A percentile compares a stretch with the other conserved stretches of the same genome.
phyloP scores from a whole-genome alignment of 2,888 invertebrate genomes.

The Scaptomyza reducta region DNA sequence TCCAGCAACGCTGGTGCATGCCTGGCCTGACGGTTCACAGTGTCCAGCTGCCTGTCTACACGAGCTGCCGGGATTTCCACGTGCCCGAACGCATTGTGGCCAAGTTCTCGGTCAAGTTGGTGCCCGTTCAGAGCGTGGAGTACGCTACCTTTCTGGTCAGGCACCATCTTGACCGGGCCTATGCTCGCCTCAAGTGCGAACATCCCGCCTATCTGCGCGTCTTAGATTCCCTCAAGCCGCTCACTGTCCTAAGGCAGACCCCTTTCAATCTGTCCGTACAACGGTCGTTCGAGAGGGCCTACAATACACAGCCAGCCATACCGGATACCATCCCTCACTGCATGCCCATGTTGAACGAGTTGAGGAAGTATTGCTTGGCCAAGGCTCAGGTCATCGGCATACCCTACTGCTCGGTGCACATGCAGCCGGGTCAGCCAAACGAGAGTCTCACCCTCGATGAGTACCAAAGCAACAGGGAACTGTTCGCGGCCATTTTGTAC shows the following conservation, averaged over 20 bases:
- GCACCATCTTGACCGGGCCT: slow-evolving; percentile 29
- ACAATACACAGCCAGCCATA: slow-evolving; percentile 4
- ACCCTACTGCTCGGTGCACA: slow-evolving; percentile 49
- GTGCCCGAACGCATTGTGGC: background rate
- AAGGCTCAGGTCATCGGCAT: slow-evolving; percentile 30
- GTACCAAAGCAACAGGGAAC: slow-evolving; percentile 27
- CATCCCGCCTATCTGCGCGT: slow-evolving; percentile 22
- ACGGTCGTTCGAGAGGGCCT: slow-evolving; percentile 30
- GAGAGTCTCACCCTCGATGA: slow-evolving; percentile 24
- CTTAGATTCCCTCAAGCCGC: slow-evolving; percentile 35
- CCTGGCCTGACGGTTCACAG: slow-evolving; percentile 40
- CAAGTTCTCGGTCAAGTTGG: slow-evolving; percentile 50
- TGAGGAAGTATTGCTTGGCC: slow-evolving; percentile 35
- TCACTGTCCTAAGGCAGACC: slow-evolving; percentile 9
- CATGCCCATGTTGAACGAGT: slow-evolving; percentile 39
- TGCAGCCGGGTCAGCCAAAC: slow-evolving; percentile 9
- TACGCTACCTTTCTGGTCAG: slow-evolving; percentile 13
- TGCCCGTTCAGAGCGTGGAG: slow-evolving; percentile 42
- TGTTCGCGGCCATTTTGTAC: slow-evolving; percentile 35
- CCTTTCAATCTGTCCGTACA: slow-evolving; percentile 14
- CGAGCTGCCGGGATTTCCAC: slow-evolving; percentile 7
- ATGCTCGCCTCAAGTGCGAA: slow-evolving; percentile 26
- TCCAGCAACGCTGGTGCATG: slow-evolving; percentile 50
- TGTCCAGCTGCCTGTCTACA: background rate
- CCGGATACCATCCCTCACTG: slow-evolving; percentile 37